Conservation (phyloP, 2,797 vertebrate species). For the Pseudotriccus pelzelni region DNA sequence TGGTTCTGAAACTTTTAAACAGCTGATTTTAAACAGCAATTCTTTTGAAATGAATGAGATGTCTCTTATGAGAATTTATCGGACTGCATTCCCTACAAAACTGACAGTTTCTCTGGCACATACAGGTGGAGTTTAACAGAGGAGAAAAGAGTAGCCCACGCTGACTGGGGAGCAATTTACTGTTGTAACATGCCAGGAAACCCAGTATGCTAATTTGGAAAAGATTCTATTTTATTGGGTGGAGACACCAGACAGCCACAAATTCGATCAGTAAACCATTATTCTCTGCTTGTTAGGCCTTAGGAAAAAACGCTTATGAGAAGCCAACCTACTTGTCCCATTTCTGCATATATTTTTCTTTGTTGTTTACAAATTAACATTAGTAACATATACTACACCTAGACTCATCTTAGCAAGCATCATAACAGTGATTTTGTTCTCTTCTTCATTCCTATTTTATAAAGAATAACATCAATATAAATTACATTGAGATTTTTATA, state of each 20-base stretch:
- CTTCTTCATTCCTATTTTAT: not conserved
- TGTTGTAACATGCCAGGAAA: not conserved
- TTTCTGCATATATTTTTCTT: not conserved
- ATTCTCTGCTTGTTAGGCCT: not conserved
- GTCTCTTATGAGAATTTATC: not conserved
- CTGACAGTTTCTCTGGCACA: not conserved
- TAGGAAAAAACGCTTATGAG: not conserved
- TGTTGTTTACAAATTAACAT: not conserved
- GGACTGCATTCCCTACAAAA: not conserved
- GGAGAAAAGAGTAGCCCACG: not conserved
- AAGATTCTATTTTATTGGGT: conserved; percentile 5
- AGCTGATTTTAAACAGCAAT: not conserved
- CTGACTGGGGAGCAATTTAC: not conserved
- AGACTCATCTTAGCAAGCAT: not conserved
- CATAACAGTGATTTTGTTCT: not conserved
- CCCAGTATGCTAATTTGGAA: not conserved
- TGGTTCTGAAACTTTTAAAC: not conserved
- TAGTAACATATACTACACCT: not conserved
- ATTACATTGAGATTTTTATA: not conserved
- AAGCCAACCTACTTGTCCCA: not conserved
- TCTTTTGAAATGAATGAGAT: not conserved
- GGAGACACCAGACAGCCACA: conserved; percentile 16
- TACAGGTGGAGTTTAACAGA: not conserved
- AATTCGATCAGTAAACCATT: conserved; percentile 6
- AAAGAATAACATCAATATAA: not conserved